Evolutionary conservation across 2,797 vertebrate genomes (phyloP), one percentile per base, ranked within the genome.

Genomic region (Bradypodion pumilum): DNA sequence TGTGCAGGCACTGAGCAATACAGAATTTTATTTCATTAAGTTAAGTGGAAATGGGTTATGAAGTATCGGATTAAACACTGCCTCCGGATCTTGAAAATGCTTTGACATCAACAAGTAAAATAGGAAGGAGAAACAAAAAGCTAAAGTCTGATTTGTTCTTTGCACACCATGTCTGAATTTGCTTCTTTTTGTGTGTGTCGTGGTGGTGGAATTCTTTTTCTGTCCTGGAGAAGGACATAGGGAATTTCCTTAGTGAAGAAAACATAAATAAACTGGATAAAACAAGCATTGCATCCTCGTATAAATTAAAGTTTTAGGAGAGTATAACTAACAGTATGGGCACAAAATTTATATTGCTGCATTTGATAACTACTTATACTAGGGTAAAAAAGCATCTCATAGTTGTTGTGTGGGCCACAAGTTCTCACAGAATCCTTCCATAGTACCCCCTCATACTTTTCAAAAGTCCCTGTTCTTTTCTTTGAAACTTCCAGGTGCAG

Each of bases 21-120:
- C 82, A 86, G 74, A 87, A 78, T 92, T 92, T 89, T 91, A 82
- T 90, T 78, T 91, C 86, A 86, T 89, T 91, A 90, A 90, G 44
- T 90, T 92, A 93, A 90, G 86, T 90, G 91, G 90, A 88, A 91
- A 3, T 0, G 1, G 85, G 86, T 83, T 74, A 77, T 90, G 84
- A 88, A 89, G 86, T 85, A 72, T 82, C 88, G 92, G 85, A 69
- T 66, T 89, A 84, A 91, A 87, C 29, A 86, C 92, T 37, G 6
- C 87, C 83, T 91, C 73, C 85, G 66, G 56, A 73, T 60, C 89
- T 81, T 79, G 89, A 91, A 87, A 49, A 52, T 78, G 90, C n/a
- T 77, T 80, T 87, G 35, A 13, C 46, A 35, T n/a, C 88, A 80
- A 78, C 75, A 63, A 46, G 88, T 90, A 76, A 86, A 86, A 27